A percentile compares a stretch with the other conserved stretches of the same genome.
Conservation (phyloP, 2,888 invertebrate genomes). For the Pseudoips prasinana region DNA sequence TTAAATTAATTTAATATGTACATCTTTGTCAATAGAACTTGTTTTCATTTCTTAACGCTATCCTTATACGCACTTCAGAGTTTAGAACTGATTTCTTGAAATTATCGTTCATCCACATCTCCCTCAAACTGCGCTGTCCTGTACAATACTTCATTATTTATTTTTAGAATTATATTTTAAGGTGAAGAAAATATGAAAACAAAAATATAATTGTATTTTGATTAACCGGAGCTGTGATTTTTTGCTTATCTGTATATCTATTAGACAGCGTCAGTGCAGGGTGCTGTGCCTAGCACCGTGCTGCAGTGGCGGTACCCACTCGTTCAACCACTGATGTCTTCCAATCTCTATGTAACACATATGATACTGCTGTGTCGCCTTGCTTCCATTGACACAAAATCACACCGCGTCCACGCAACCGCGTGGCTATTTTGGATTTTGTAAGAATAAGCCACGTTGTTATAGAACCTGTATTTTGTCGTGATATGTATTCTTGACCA, state of each 20-base stretch:
- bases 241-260: conserved; percentile 72
- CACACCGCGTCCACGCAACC: no score
- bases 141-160: conserved; percentile 79
- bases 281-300: conserved; percentile 6
- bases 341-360: conserved; percentile 32
- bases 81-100: no score
- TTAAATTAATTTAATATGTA: no score
- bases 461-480: conserved; percentile 8
- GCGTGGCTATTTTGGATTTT: conserved; percentile 1
- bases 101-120: conserved; percentile 50
- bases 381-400: neutral
- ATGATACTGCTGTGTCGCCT: conserved; percentile 17
- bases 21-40: no score
- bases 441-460: conserved; percentile 8
- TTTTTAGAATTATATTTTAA: conserved; percentile 72
- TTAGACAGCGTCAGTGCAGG: conserved; percentile 37
- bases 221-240: conserved; percentile 82
- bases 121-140: conserved; percentile 65
- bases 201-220: conserved; percentile 75
- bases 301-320: conserved; percentile 24
- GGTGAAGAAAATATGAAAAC: conserved; percentile 62
- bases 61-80: no score
- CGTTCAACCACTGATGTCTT: conserved; percentile 46
- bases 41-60: no score
- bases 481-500: neutral